phyloP scores from a whole-genome alignment of 2,113 vertebrate species.

The Limanda limanda region DNA sequence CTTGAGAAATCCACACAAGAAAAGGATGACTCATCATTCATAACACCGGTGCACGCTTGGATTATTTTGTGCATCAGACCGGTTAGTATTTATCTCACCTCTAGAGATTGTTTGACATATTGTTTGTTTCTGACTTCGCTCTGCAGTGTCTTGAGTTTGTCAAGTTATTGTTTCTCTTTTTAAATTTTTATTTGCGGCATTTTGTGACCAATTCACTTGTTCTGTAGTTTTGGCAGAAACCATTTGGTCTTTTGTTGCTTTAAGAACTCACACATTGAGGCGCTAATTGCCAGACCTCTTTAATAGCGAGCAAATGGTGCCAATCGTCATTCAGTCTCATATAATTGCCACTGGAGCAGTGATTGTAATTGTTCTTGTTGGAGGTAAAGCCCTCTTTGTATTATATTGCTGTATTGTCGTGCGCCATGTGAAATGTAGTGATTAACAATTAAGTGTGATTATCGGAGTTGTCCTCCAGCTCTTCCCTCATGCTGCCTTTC shows the following conservation, averaged over 20 bases:
- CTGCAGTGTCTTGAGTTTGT: background rate
- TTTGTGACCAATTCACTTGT: background rate
- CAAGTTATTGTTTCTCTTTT: background rate
- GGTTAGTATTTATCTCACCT: slow-evolving; percentile 1
- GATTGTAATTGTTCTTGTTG: slow-evolving; percentile 42
- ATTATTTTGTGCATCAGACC: background rate
- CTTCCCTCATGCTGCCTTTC: background rate
- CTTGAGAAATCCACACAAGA: background rate
- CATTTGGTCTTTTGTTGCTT: slow-evolving; percentile 7
- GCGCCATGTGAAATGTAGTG: slow-evolving; percentile 1
- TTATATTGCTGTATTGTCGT: background rate
- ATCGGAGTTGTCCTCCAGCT: background rate
- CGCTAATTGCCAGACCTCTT: slow-evolving; percentile 42
- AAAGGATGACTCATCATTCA: background rate
- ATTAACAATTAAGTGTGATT: slow-evolving; percentile 3
- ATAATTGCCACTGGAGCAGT: slow-evolving; percentile 20
- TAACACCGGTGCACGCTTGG: background rate
- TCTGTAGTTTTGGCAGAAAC: background rate
- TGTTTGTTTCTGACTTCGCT: background rate
- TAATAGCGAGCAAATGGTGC: slow-evolving; percentile 35
- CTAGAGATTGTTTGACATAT: background rate
- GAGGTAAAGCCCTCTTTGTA: slow-evolving; percentile 13
- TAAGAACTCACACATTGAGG: slow-evolving; percentile 26
- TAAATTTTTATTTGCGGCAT: background rate
- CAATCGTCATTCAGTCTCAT: slow-evolving; percentile 44